Base-by-base conservation (phyloP, 2,113 vertebrate genomes). In the Colaptes auratus region DNA sequence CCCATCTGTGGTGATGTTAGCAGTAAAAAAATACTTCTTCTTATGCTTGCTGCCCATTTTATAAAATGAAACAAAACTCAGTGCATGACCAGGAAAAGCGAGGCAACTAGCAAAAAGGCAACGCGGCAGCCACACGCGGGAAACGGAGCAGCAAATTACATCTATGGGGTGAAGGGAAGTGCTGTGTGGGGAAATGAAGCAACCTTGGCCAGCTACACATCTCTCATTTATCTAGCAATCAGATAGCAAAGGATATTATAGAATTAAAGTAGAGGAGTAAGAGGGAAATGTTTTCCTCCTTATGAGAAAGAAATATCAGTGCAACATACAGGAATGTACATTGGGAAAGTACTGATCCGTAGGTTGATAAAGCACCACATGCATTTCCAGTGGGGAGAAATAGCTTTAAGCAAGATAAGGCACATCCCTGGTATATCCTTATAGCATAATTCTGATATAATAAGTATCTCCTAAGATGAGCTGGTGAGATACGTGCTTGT, bases 21-120 rank as follows among this genome's bases (percentile, higher is more conserved):
- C n/a, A 83, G 60, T 30, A 82, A 73, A 89, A 76, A 87, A 87
- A 81, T 10, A 25, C 30, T 31, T 78, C 50, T 91, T 93, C 27
- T 6, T 60, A 3, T 69, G 15, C 33, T 74, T 83, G 80, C 61
- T 86, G 36, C 42, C 30, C 16, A 2, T 80, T 78, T 88, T 39
- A 64, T 66, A 18, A 77, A 90, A 55, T 63, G 52, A 66, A 83
- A 55, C 28, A 50, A 55, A 90, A 76, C n/a, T 33, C 24, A 18
- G 8, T 27, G 33, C 17, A 5, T 5, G 28, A 65, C 7, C 0
- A 9, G 5, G 28, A 82, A 60, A 87, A 55, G 5, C 44, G 59
- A 70, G 52, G 27, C 65, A 50, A 19, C 23, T 27, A 59, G 48
- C 50, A 42, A 60, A 75, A 71, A 86, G 15, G 42, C 52, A 74